Percentiles rank a stretch among this genome's conserved stretches.
These are phyloP conservation scores for Phylloscopus trochilus DNA, from an alignment of 2,113 vertebrate genomes.

Conservation along the genomic window DNA sequence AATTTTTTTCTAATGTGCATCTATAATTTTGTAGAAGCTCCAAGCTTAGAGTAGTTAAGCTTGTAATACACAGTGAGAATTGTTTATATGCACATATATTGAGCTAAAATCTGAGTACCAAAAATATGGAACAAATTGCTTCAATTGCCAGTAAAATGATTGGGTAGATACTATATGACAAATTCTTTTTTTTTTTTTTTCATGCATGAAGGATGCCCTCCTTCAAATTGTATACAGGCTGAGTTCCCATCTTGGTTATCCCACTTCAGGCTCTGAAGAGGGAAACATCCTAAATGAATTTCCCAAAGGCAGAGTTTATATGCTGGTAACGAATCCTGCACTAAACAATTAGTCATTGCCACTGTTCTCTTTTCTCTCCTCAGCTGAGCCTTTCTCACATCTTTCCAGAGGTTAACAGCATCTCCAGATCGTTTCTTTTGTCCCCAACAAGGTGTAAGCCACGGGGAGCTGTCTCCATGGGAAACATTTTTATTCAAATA, in stretches of 20 bases:
- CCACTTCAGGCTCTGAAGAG: neutral
- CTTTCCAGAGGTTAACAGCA: neutral
- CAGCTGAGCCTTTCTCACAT: neutral
- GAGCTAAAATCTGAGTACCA: neutral
- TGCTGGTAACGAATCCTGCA: neutral
- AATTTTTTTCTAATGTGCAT: neutral
- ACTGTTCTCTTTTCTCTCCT: neutral
- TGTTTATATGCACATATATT: neutral
- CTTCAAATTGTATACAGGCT: neutral
- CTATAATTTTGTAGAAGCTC: neutral
- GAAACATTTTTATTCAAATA: neutral
- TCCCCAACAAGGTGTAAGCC: constrained; percentile 24
- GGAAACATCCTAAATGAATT: neutral
- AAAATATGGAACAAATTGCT: neutral
- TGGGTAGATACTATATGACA: neutral
- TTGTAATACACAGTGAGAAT: neutral
- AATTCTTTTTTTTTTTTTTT: neutral
- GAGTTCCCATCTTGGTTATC: neutral
- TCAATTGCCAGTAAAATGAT: neutral
- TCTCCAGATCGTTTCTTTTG: constrained; percentile 1
- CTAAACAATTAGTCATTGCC: neutral
- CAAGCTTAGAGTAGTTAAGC: neutral
- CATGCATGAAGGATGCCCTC: neutral
- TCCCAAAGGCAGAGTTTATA: neutral
- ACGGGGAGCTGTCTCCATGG: neutral